Evolutionary conservation across 1,140 invertebrate genomes (phyloP).

Genomic region (Amyelois transitella): DNA sequence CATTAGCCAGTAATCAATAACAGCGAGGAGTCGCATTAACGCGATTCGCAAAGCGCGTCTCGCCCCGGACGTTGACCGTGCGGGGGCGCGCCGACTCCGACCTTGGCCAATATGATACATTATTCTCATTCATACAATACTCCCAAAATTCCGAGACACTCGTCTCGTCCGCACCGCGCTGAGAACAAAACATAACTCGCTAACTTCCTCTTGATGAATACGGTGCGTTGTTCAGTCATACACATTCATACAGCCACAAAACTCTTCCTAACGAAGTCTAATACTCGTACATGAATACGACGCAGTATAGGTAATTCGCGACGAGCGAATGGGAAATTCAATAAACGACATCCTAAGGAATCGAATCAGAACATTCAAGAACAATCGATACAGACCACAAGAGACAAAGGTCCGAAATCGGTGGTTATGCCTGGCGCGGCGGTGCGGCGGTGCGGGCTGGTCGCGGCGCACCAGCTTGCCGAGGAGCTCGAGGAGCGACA

Average conservation of each 20-base stretch:
- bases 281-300: slow-evolving; percentile 13
- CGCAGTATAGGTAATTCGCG: slow-evolving; percentile 11
- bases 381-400: slow-evolving; percentile 74
- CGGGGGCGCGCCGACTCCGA: slow-evolving; percentile 52
- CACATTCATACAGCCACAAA: neutral
- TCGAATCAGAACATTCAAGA: slow-evolving; percentile 6
- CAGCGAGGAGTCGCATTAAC: slow-evolving; percentile 42
- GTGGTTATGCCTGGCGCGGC: slow-evolving; percentile 77
- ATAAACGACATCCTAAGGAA: slow-evolving; percentile 10
- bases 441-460: slow-evolving; percentile 59
- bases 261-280: slow-evolving; percentile 13
- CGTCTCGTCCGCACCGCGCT: neutral
- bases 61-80: slow-evolving; percentile 63
- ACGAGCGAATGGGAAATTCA: slow-evolving; percentile 11
- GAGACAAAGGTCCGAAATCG: slow-evolving; percentile 78
- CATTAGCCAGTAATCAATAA: slow-evolving; percentile 62
- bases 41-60: slow-evolving; percentile 34
- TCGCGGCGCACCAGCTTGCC: slow-evolving; percentile 78
- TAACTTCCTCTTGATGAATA: neutral
- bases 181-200: neutral
- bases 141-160: slow-evolving; percentile 1
- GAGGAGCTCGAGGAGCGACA: slow-evolving; percentile 79
- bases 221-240: neutral
- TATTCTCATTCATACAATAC: slow-evolving; percentile 9
- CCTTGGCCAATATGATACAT: slow-evolving; percentile 47